Evolutionary conservation across 2,797 vertebrate genomes (phyloP), one percentile per base, ranked within the genome.

Genomic region (Selene dorsalis): DNA sequence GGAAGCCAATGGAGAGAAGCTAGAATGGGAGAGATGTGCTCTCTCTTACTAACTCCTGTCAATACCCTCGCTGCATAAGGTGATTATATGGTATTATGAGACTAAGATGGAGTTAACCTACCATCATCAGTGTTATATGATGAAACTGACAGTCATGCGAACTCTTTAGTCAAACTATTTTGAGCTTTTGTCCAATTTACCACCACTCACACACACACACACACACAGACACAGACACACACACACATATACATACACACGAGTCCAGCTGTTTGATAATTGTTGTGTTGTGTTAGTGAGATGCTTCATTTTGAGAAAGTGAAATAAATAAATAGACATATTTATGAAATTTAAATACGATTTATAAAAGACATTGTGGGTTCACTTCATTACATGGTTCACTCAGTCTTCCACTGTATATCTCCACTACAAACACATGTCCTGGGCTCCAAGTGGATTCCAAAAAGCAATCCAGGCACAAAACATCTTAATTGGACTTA

Each of bases 401-500:
- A 58, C n/a, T 16, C 6, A 2, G 13, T 61, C 13, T 24, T 6
- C 47, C 20, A 4, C 47, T 56, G 43, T 41, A 24, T 66, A 24
- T 26, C 52, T 12, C n/a, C 32, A 1, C 18, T 14, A 26, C 38
- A 24, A 14, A 64, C 50, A 35, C 47, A 47, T 24, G 39, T 73
- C 16, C 2, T 64, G 38, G 13, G 5, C 39, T 24, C 14, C 4
- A 45, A 64, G 9, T 30, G 20, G 26, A n/a, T 52, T 26, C 17
- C 22, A 52, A 52, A 41, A 62, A 32, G 39, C 20, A 45, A 18
- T 13, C 20, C 4, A 9, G 45, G 53, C 35, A 32, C 28, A 57
- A 48, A 73, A 65, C 41, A 38, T 35, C n/a, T 57, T 74, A 55
- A 63, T 63, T 55, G 13, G 39, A 30, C 22, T 63, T 30, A 64